These are phyloP conservation scores for Pristionchus entomophagus DNA, from an alignment of 2,888 invertebrate genomes.

Conservation along the genomic window DNA sequence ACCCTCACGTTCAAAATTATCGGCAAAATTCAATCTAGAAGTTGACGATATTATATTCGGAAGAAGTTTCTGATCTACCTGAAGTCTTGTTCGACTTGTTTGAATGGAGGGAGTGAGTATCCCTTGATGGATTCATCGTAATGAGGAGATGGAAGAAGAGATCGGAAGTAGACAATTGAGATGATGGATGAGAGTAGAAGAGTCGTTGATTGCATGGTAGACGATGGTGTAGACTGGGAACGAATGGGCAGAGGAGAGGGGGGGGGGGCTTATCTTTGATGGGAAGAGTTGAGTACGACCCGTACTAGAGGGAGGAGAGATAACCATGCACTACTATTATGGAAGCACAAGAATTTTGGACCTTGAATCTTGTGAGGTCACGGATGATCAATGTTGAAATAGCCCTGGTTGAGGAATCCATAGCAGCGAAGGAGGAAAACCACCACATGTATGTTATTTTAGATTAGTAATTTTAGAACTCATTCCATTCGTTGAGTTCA, in stretches of 20 bases:
- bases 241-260: not conserved
- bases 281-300: conserved; percentile 10
- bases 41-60: not conserved
- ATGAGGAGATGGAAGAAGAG: not conserved
- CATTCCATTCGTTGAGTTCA: too few species aligned
- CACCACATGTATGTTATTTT: too few species aligned
- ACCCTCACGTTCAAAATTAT: conserved; percentile 76
- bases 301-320: not conserved
- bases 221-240: not conserved
- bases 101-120: not conserved
- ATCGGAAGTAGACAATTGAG: not conserved
- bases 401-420: too few species aligned
- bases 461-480: too few species aligned
- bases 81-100: not conserved
- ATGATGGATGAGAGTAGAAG: not conserved
- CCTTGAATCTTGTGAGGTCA: not conserved
- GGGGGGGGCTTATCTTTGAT: conserved; percentile 8
- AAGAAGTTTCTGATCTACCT: not conserved
- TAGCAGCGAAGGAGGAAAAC: not conserved
- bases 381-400: too few species aligned
- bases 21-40: conserved; percentile 76
- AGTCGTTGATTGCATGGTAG: conserved; percentile 7
- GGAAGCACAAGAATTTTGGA: not conserved
- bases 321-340: not conserved
- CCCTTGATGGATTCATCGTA: conserved; percentile 25